Base-by-base conservation (phyloP, 2,113 vertebrate species). In the Synchiropus splendidus region DNA sequence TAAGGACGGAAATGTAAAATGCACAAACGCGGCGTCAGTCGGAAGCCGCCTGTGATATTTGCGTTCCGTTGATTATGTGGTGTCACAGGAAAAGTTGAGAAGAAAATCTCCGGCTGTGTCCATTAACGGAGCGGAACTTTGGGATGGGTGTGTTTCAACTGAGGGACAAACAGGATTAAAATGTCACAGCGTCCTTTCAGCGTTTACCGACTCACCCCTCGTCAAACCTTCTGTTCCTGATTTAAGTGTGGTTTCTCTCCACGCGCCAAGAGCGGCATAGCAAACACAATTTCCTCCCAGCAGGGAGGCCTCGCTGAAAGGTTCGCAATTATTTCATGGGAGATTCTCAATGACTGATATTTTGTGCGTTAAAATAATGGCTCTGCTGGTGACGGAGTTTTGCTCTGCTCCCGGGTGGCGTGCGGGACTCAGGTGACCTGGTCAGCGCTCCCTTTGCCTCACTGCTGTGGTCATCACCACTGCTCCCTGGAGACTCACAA, bases 1-100 rank as follows among this genome's bases (percentile, higher is more conserved):
- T 57, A 63, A 57, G 38, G 64, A 63, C 67, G 53, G 54, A 36
- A 31, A 43, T 10, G 1, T 61, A 48, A 68, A 63, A 50, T 54
- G 41, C 12, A 18, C 32, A 12, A 38, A 27, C 21, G 21, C 21
- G 4, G 4, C 21, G 4, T 5, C 21, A 8, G 4, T 27, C 21
- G 4, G 4, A 8, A 27, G 4, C 21, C 21, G 21, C 8, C 21
- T 27, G 4, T 27, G 21, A 27, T 27, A 27, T 27, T 27, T 8
- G 4, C 21, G 21, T n/a, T n/a, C n/a, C n/a, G n/a, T n/a, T 5
- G 21, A 27, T 27, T 27, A 5, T 27, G 21, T 8, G 21, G 21
- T 27, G 21, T 27, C 21, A 27, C 21, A 8, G 21, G 21, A 8
- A 27, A 27, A 27, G 21, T 27, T 27, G 21, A 27, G 21, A 27